A percentile compares a stretch with the other conserved stretches of the same genome.
These are phyloP conservation scores for Nothoprocta pentlandii DNA, from an alignment of 2,113 vertebrate species.

Conservation along the genomic window DNA sequence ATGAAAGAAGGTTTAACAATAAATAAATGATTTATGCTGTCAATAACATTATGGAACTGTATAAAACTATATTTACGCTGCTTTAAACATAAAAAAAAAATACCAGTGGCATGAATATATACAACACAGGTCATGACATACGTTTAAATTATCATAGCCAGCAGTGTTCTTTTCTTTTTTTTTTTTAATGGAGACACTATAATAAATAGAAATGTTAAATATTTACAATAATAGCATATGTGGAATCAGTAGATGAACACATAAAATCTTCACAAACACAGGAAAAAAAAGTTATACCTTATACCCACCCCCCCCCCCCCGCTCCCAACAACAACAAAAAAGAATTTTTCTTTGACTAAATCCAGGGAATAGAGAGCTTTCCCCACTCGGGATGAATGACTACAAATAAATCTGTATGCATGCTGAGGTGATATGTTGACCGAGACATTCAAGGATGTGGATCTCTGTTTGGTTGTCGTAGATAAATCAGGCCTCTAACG, in stretches of 20 bases:
- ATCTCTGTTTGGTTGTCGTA: slow-evolving; percentile 54
- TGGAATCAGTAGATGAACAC: slow-evolving; percentile 78
- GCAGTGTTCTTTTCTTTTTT: slow-evolving; percentile 66
- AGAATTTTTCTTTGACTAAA: slow-evolving; percentile 37
- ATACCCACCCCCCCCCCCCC: slow-evolving; percentile 12
- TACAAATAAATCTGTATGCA: slow-evolving; percentile 58
- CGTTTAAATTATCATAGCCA: slow-evolving; percentile 71
- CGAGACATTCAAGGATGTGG: slow-evolving; percentile 50
- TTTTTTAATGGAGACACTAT: slow-evolving; percentile 69
- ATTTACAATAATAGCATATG: slow-evolving; percentile 80
- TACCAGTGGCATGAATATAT: slow-evolving; percentile 77
- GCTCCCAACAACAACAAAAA: neutral
- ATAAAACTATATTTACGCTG: slow-evolving; percentile 74
- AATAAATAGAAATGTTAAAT: slow-evolving; percentile 81
- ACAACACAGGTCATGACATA: slow-evolving; percentile 73
- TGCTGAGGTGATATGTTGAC: slow-evolving; percentile 67
- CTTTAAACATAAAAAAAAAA: slow-evolving; percentile 67
- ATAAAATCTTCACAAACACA: slow-evolving; percentile 70
- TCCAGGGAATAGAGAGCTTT: slow-evolving; percentile 56
- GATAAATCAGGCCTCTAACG: slow-evolving; percentile 43
- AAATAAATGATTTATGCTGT: slow-evolving; percentile 72
- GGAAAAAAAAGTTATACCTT: slow-evolving; percentile 61
- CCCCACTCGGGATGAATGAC: slow-evolving; percentile 58
- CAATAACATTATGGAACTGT: slow-evolving; percentile 70
- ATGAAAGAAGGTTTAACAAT: slow-evolving; percentile 69